Evolutionary conservation across 2,113 vertebrate species (phyloP), one percentile per base, ranked within the genome.

Genomic region (Corynorhinus townsendii): DNA sequence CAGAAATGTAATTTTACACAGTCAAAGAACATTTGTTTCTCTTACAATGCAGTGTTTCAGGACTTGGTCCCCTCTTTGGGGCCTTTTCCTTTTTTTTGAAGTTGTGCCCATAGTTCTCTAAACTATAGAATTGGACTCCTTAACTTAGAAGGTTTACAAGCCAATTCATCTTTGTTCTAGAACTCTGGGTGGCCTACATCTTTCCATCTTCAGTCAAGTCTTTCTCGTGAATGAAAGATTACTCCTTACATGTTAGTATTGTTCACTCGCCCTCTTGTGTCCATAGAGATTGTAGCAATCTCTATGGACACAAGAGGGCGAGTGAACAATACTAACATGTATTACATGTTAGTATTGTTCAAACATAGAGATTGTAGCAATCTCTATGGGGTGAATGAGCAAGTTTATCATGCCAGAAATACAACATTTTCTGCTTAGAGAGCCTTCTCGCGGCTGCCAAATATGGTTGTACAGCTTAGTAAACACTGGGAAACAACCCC

Each of bases 241-340:
- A 20, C 43, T 81, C 33, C 54, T 85, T 83, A 54, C 28, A 28
- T 28, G n/a, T 47, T 56, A 68, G 35, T 38, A 3, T 1, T 86
- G 76, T 1, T 92, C 28, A 35, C 71, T n/a, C 35, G 96, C 93
- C 97, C 96, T 96, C 97, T 97, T 71, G 95, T 87, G 93, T 94
- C 72, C 52, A 68, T 59, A 30, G 52, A 66, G 33, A 59, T 49
- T 79, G 24, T 89, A 89, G 80, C 87, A 89, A 4, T 1, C 24
- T 59, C 59, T 62, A 35, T 89, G 84, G 22, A n/a, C n/a, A n/a
- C n/a, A n/a, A n/a, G n/a, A n/a, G n/a, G n/a, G n/a, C n/a, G n/a
- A n/a, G n/a, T n/a, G n/a, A n/a, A n/a, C n/a, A n/a, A n/a, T n/a
- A n/a, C n/a, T n/a, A n/a, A n/a, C n/a, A n/a, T 79, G 24, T 89